A percentile compares a stretch with the other conserved stretches of the same genome.
Conservation (phyloP, 2,797 vertebrate species). For the Falco peregrinus region DNA sequence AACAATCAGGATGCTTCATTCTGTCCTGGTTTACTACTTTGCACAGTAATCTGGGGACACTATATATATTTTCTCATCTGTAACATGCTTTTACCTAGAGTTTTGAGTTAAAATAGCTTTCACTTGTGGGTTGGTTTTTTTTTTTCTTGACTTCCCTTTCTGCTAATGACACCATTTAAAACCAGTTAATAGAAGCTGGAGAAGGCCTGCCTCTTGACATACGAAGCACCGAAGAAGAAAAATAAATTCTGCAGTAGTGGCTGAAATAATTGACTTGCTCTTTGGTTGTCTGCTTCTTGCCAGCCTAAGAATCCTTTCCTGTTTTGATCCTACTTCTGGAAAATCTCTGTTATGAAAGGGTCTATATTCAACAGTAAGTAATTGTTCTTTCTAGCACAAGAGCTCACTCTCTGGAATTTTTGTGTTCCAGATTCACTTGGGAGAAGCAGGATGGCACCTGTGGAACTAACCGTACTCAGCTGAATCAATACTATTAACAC, state of each 20-base stretch:
- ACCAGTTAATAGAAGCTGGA: not conserved
- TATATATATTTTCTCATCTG: not conserved
- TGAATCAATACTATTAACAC: not conserved
- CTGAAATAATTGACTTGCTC: not conserved
- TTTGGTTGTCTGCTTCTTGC: not conserved
- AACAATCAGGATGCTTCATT: not conserved
- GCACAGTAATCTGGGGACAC: not conserved
- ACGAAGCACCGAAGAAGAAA: not conserved
- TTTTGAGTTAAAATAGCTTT: not conserved
- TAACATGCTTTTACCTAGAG: not conserved
- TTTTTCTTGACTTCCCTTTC: not conserved
- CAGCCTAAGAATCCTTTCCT: not conserved
- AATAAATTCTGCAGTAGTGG: not conserved
- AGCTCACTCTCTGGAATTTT: not conserved
- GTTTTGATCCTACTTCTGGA: not conserved
- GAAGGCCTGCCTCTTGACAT: not conserved
- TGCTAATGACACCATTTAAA: not conserved
- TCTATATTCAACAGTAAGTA: not conserved
- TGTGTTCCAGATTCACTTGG: not conserved
- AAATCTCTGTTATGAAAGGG: not conserved
- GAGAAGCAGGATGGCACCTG: not conserved
- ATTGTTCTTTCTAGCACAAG: not conserved
- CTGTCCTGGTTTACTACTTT: not conserved
- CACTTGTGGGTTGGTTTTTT: not conserved
- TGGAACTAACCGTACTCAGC: not conserved